Evolutionary conservation across 1,140 invertebrate species (phyloP).

Genomic region (Drosophila melanica): DNA sequence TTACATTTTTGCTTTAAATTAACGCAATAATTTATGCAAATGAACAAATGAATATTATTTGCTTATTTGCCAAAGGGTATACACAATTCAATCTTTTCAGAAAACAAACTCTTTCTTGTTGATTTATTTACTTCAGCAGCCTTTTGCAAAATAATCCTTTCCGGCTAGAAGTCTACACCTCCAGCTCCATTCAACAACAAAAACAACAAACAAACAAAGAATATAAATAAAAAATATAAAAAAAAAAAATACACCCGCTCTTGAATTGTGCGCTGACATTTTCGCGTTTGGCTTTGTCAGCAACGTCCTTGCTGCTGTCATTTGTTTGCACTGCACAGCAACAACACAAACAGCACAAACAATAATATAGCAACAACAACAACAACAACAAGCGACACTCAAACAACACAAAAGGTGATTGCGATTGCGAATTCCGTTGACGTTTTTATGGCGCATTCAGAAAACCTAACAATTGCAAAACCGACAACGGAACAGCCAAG

Average conservation of each 20-base stretch:
- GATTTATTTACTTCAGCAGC: constrained; percentile 41
- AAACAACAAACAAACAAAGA: background rate
- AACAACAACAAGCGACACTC: constrained; percentile 58
- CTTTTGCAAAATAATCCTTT: constrained; percentile 73
- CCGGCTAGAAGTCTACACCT: constrained; percentile 59
- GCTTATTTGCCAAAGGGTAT: constrained; percentile 7
- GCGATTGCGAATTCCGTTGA: constrained; percentile 81
- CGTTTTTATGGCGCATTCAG: constrained; percentile 82
- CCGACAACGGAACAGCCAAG: constrained; percentile 51
- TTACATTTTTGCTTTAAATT: too few species aligned
- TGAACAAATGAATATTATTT: too few species aligned
- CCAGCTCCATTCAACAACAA: background rate
- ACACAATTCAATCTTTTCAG: background rate
- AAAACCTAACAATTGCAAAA: constrained; percentile 64
- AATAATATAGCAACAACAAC: constrained; percentile 23
- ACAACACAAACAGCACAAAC: constrained; percentile 14
- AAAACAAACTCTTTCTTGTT: constrained; percentile 6
- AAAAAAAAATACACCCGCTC: constrained; percentile 1
- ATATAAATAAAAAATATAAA: background rate
- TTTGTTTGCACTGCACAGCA: constrained; percentile 72
- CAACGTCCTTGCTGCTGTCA: constrained; percentile 80
- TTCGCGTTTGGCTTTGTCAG: constrained; percentile 80
- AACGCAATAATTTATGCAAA: too few species aligned
- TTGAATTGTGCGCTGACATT: constrained; percentile 70
- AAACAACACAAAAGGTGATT: constrained; percentile 77